phyloP scores from a whole-genome alignment of 2,797 vertebrate species.

The Lates japonicus region DNA sequence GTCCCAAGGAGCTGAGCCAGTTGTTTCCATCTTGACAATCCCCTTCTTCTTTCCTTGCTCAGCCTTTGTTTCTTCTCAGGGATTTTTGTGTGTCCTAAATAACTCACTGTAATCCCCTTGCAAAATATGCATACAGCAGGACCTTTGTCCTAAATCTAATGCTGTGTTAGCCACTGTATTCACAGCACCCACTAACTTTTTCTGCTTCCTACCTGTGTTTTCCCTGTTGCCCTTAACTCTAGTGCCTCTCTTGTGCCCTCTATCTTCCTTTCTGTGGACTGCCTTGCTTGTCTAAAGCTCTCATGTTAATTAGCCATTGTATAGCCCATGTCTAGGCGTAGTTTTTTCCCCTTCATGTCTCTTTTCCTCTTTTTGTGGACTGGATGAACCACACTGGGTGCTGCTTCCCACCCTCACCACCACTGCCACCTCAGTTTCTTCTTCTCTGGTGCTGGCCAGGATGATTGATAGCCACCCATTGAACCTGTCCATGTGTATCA shows the following conservation, averaged over 20 bases:
- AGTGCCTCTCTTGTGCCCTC: constrained; percentile 30
- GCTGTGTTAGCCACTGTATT: constrained; percentile 21
- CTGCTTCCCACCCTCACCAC: constrained; percentile 26
- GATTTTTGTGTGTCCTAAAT: constrained; percentile 63
- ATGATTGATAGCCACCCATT: constrained; percentile 64
- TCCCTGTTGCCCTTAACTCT: constrained; percentile 18
- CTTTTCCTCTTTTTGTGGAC: constrained; percentile 34
- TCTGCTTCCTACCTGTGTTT: constrained; percentile 24
- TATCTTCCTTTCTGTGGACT: constrained; percentile 16
- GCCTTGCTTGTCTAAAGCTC: constrained; percentile 44
- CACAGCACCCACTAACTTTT: constrained; percentile 11
- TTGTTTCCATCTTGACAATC: constrained; percentile 73
- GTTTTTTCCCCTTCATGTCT: constrained; percentile 30
- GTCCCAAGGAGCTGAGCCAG: constrained; percentile 37
- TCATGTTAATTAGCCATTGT: constrained; percentile 62
- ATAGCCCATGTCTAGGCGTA: constrained; percentile 39
- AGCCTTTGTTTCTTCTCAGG: constrained; percentile 58
- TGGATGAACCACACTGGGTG: constrained; percentile 39
- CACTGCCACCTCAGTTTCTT: constrained; percentile 19
- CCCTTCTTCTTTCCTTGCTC: constrained; percentile 67
- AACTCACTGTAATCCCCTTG: constrained; percentile 67
- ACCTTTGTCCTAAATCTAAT: constrained; percentile 24
- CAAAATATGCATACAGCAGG: constrained; percentile 67
- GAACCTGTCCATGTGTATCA: constrained; percentile 64
- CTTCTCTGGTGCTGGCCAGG: constrained; percentile 11